Evolutionary conservation across 2,113 vertebrate species (phyloP).

Genomic region (Sapayoa aenigma): DNA sequence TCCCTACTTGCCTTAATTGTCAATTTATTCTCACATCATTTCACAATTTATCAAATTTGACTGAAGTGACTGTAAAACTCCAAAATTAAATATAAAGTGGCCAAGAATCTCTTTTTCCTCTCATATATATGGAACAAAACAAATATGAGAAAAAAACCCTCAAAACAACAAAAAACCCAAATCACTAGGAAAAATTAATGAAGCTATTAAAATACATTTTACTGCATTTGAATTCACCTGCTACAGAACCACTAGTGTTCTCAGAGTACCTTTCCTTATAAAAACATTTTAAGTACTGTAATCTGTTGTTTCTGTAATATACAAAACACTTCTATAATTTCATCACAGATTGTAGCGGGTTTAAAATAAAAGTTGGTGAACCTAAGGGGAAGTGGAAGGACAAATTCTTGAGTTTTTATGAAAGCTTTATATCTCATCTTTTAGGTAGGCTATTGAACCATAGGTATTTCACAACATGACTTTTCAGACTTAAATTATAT

Average conservation of each 20-base stretch:
- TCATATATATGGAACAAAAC: not conserved
- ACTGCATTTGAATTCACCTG: not conserved
- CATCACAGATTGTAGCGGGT: not conserved
- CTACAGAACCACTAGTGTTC: not conserved
- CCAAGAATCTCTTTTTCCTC: not conserved
- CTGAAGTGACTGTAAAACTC: not conserved
- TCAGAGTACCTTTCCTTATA: not conserved
- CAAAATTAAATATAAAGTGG: not conserved
- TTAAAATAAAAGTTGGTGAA: not conserved
- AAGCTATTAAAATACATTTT: not conserved
- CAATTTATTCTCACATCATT: not conserved
- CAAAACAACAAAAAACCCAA: not conserved
- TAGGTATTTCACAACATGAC: not conserved
- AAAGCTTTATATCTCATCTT: not conserved
- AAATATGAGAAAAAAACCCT: not conserved
- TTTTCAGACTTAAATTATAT: not conserved
- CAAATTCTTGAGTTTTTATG: not conserved
- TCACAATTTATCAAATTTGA: not conserved
- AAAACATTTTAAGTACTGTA: not conserved
- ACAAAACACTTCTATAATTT: not conserved
- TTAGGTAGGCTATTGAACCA: not conserved
- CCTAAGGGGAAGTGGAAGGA: not conserved
- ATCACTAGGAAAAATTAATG: not conserved
- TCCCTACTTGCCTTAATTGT: not conserved
- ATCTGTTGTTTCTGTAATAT: not conserved